Evolutionary conservation across 2,888 invertebrate species (phyloP), one percentile per base, ranked within the genome.

Genomic region (Chrysolina oricalcia): DNA sequence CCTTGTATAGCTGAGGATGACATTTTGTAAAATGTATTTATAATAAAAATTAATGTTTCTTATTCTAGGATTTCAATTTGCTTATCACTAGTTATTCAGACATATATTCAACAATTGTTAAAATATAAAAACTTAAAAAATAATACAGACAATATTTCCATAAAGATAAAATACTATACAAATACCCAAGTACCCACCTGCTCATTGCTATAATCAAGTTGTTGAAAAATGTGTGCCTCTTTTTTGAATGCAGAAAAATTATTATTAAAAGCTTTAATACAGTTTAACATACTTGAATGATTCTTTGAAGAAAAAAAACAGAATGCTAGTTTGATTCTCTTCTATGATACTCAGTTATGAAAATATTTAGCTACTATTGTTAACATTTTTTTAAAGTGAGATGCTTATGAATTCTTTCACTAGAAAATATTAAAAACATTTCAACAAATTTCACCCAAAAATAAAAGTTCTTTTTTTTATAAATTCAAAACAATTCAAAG

Each of bases 81-180:
- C 2, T 35, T 15, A 27, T 2, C n/a, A 59, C 59, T 35, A 59
- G 27, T 21, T 56, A 17, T 17, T 48, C 48, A 17, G 48, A 48
- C 23, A 53, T 9, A 50, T 27, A 59, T n/a, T 59, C 35, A 59
- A 59, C 59, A 59, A n/a, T 27, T 27, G 35, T 15, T 59, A 59
- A 35, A 59, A 59, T 59, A 35, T 59, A 59, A 59, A 59, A 59
- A 59, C 59, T 15, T 59, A 59, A 59, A 59, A 59, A 59, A 59
- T 59, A 27, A 23, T n/a, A 27, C 27, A 35, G 13, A 59, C 35
- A 27, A 27, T 27, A 59, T 11, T 27, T 19, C 19, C 21, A 13
- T 21, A 21, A 13, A 21, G 21, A 53, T 17, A 19, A 19, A 53
- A 53, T 21, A 21, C 35, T 35, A 35, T 35, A 35, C 6, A 35